Evolutionary conservation across 2,888 invertebrate species (phyloP), one percentile per base, ranked within the genome.

Genomic region (Teleogryllus oceanicus): DNA sequence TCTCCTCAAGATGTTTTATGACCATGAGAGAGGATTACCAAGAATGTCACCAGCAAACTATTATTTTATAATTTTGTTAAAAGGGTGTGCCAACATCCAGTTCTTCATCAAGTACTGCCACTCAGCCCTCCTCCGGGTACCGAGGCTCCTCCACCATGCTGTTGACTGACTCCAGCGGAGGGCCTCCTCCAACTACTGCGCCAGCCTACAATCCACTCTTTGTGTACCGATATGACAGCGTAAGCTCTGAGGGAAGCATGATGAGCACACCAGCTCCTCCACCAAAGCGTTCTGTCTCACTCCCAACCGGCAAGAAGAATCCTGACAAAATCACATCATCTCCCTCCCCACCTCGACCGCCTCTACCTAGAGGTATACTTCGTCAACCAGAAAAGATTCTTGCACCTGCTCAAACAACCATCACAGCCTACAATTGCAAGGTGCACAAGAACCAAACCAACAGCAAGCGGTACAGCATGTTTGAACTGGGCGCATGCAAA

Each of bases 61-160:
- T 37, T 37, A 37, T 37, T 37, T 37, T 37, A 37, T 37, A 37
- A n/a, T 62, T 62, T n/a, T 62, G 13, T 62, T 62, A 13, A 62
- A 62, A 62, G 62, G 62, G 62, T 62, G 62, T 62, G n/a, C 62
- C 62, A 62, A 62, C 62, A n/a, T 62, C 62, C 13, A 62, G 62
- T 5, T 77, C 78, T 11, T 80, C 80, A 2, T 80, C 80, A 21
- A 80, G 80, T 75, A 80, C 80, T 5, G 80, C 80, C 37, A 94
- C 94, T 75, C 94, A 94, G 85, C 95, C 94, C 11, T 95, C 95
- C 78, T 95, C 95, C 18, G 96, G 96, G 2, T 96, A 94, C 85
- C 90, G 96, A 82, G 95, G 96, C 74, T 95, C 95, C 0, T 95
- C 95, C 0, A 95, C 95, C 2, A 92, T 95, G 87, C 87, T 82